Conservation (phyloP, 1,140 invertebrate genomes). For the Cyphomyrmex costatus region DNA sequence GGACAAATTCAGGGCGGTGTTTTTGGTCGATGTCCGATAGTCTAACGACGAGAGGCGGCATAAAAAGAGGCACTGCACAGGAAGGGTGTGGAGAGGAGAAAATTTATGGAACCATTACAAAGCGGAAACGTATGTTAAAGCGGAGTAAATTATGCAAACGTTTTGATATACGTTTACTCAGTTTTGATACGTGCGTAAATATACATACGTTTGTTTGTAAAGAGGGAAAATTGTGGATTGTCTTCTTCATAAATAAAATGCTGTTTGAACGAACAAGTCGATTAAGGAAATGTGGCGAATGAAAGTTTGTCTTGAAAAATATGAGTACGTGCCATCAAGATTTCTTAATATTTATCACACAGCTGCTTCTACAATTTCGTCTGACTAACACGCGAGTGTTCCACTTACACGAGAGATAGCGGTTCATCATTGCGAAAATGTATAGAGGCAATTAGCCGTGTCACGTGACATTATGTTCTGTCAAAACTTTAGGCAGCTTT, state of each 20-base stretch:
- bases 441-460: slow-evolving; percentile 51
- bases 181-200: background rate
- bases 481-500: slow-evolving; percentile 55
- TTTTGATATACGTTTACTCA: background rate
- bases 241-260: background rate
- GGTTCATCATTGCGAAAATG: slow-evolving; percentile 51
- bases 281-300: background rate
- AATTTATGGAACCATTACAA: slow-evolving; percentile 17
- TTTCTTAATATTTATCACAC: slow-evolving; percentile 24
- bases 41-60: slow-evolving; percentile 15
- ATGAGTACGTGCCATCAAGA: background rate
- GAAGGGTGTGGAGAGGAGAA: background rate
- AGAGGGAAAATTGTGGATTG: background rate
- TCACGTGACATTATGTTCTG: slow-evolving; percentile 61
- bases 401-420: slow-evolving; percentile 27
- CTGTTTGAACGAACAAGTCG: background rate
- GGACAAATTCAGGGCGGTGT: slow-evolving; percentile 57
- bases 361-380: background rate
- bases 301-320: background rate
- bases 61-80: slow-evolving; percentile 26
- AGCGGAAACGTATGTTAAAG: slow-evolving; percentile 3
- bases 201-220: background rate
- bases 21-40: slow-evolving; percentile 47
- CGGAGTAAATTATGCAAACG: background rate
- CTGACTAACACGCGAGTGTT: slow-evolving; percentile 33